These are phyloP conservation scores for Dolichallabes microphthalmus DNA, from an alignment of 2,113 vertebrate species.

Conservation along the genomic window DNA sequence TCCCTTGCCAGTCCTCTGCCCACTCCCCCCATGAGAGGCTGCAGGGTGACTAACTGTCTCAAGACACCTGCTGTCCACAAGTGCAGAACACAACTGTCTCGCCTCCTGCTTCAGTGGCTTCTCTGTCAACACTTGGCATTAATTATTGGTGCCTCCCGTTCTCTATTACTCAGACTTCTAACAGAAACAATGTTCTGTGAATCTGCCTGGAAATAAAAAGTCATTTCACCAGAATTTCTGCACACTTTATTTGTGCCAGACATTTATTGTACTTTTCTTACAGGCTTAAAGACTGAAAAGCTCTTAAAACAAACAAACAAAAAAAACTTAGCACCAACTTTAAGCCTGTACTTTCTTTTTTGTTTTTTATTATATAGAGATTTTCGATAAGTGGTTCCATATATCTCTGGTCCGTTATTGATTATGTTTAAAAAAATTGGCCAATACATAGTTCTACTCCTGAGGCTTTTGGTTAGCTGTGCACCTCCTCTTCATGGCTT, in stretches of 20 bases:
- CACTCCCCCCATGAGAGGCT: constrained; percentile 47
- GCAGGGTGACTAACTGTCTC: constrained; percentile 51
- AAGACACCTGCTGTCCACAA: constrained; percentile 53
- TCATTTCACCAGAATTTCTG: constrained; percentile 10
- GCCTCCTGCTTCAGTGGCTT: constrained; percentile 45
- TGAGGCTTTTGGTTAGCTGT: background rate
- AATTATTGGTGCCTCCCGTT: constrained; percentile 24
- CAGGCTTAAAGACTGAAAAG: background rate
- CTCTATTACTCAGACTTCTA: constrained; percentile 26
- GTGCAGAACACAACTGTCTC: constrained; percentile 47
- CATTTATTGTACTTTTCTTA: background rate
- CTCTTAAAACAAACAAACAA: no score
- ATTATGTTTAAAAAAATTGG: background rate
- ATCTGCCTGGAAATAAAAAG: constrained; percentile 16
- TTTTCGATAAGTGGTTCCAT: no score
- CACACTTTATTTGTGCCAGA: constrained; percentile 1
- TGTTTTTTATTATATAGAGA: background rate
- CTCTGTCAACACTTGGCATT: constrained; percentile 32
- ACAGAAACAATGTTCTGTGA: constrained; percentile 32
- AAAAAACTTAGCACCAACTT: no score
- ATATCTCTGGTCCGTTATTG: background rate
- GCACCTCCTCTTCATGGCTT: background rate
- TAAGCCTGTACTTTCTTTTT: background rate
- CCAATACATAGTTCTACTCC: background rate
- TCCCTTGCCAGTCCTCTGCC: constrained; percentile 44